Evolutionary conservation across 2,888 invertebrate genomes (phyloP).

Genomic region (Eilema griseolum): DNA sequence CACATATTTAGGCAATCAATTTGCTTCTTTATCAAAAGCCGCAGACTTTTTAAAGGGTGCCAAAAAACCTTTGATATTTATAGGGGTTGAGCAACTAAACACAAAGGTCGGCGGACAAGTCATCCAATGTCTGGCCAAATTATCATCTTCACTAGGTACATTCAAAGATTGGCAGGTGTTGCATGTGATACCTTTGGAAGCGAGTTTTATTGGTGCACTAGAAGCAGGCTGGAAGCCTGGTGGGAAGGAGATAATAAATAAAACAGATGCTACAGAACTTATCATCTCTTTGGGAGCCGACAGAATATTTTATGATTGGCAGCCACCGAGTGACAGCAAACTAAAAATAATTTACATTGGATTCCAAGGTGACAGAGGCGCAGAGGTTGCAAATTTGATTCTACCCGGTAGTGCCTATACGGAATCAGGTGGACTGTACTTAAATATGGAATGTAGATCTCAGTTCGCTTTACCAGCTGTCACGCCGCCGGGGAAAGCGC

Average conservation of each 20-base stretch:
- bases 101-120: slow-evolving; percentile 50
- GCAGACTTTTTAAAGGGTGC: slow-evolving; percentile 52
- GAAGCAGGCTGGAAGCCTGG: slow-evolving; percentile 97
- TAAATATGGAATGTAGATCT: slow-evolving; percentile 98
- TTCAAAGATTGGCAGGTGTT: slow-evolving; percentile 85
- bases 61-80: slow-evolving; percentile 73
- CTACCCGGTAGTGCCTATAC: slow-evolving; percentile 99
- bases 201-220: slow-evolving; percentile 96
- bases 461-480: slow-evolving; percentile 96
- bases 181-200: slow-evolving; percentile 96
- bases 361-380: slow-evolving; percentile 98
- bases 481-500: slow-evolving; percentile 96
- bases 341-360: slow-evolving; percentile 95
- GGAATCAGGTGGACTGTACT: slow-evolving; percentile 97
- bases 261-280: slow-evolving; percentile 90
- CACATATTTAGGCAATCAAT: slow-evolving; percentile 63
- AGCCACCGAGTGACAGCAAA: slow-evolving; percentile 89
- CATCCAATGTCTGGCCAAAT: slow-evolving; percentile 56
- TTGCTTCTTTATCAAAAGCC: slow-evolving; percentile 51
- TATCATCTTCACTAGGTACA: slow-evolving; percentile 40
- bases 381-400: slow-evolving; percentile 95
- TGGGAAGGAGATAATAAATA: slow-evolving; percentile 80
- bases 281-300: slow-evolving; percentile 97
- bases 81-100: slow-evolving; percentile 70
- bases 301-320: slow-evolving; percentile 91